Evolutionary conservation across 2,888 invertebrate species (phyloP).

Genomic region (Drosophila birchii): DNA sequence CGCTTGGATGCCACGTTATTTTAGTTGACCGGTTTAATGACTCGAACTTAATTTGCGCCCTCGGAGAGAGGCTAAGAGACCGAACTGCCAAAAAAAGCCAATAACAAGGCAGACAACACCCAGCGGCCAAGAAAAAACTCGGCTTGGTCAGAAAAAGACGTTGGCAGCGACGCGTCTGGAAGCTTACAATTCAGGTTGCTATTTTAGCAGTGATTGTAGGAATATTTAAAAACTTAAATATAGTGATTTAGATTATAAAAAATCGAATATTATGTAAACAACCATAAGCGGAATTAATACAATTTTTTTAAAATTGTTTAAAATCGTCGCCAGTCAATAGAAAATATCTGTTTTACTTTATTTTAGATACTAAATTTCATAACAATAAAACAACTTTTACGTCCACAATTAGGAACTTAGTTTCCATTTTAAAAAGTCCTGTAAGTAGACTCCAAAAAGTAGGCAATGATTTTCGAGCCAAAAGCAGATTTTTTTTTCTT

Average conservation of each 20-base stretch:
- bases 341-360: no score
- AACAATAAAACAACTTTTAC: not conserved
- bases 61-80: conserved; percentile 49
- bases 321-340: no score
- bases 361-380: not conserved
- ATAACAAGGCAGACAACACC: conserved; percentile 51
- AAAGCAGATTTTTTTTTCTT: not conserved
- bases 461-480: not conserved
- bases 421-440: not conserved
- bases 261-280: not conserved
- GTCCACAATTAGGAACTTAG: no score
- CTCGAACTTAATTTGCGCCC: conserved; percentile 77
- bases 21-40: conserved; percentile 75
- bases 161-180: conserved; percentile 58
- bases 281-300: no score
- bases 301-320: no score
- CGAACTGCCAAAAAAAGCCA: conserved; percentile 20
- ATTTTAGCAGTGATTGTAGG: not conserved
- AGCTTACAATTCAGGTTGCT: conserved; percentile 11
- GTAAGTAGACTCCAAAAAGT: not conserved
- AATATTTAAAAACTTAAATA: no score
- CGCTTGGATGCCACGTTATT: conserved; percentile 69
- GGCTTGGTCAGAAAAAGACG: conserved; percentile 37
- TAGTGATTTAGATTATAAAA: no score
- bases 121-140: conserved; percentile 39